Evolutionary conservation across 2,113 vertebrate species (phyloP).

Genomic region (Malurus alboscapulatus): DNA sequence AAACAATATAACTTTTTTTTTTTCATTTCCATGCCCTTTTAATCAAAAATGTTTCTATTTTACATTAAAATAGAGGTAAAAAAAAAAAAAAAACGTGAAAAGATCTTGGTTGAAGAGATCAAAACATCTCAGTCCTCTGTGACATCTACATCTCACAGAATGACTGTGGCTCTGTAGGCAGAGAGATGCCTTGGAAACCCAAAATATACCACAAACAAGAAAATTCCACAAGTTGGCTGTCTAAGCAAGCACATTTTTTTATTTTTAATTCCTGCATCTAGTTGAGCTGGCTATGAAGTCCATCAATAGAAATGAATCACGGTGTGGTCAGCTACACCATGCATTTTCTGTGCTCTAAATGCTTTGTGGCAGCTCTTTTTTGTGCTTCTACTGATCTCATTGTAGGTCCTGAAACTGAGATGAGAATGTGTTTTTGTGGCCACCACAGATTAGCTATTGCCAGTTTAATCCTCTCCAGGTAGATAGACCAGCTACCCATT

Average conservation of each 20-base stretch:
- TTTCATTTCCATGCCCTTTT: slow-evolving; percentile 3
- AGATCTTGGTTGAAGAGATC: not conserved
- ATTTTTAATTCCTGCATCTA: not conserved
- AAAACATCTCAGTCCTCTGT: not conserved
- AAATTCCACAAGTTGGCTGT: not conserved
- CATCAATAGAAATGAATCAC: not conserved
- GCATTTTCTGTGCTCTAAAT: not conserved
- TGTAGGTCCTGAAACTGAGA: not conserved
- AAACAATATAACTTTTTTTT: not conserved
- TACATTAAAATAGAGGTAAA: not conserved
- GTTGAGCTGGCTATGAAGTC: not conserved
- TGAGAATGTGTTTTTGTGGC: not conserved
- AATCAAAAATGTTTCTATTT: not conserved
- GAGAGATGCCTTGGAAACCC: not conserved
- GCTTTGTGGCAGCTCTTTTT: not conserved
- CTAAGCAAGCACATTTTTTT: not conserved
- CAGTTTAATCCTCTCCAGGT: not conserved
- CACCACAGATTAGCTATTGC: not conserved
- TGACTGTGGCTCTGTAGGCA: not conserved
- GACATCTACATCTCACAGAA: not conserved
- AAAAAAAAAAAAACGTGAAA: not conserved
- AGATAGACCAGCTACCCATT: not conserved
- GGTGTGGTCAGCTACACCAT: accelerated
- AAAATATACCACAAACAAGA: not conserved
- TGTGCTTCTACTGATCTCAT: not conserved